Percentiles rank a stretch among this genome's conserved stretches.
Conservation (phyloP, 2,113 vertebrate species). For the Proterorhinus semilunaris region DNA sequence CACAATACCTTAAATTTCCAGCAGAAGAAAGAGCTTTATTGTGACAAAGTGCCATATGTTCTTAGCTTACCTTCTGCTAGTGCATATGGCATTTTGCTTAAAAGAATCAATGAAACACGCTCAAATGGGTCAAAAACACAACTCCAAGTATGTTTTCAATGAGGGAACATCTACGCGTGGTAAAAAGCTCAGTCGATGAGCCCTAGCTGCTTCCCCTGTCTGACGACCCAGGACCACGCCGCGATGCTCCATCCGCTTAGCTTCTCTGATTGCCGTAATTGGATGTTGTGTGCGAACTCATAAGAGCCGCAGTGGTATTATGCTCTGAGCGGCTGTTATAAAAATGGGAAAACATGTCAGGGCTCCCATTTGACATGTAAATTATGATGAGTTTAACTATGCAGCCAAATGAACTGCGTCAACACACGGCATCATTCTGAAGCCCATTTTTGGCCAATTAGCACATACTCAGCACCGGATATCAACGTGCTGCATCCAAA, state of each 20-base stretch:
- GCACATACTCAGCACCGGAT: conserved; percentile 46
- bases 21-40: too few species aligned
- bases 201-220: conserved; percentile 23
- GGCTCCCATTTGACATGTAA: conserved; percentile 36
- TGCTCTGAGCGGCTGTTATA: conserved; percentile 35
- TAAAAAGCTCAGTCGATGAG: not conserved
- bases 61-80: too few species aligned
- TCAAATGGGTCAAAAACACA: too few species aligned
- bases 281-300: conserved; percentile 53
- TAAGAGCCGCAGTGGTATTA: conserved; percentile 56
- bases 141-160: too few species aligned
- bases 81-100: too few species aligned
- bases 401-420: conserved; percentile 52
- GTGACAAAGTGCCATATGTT: too few species aligned
- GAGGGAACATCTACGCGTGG: too few species aligned
- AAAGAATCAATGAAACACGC: too few species aligned
- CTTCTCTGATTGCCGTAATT: conserved; percentile 38
- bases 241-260: conserved; percentile 22
- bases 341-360: conserved; percentile 49
- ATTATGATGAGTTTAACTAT: conserved; percentile 62
- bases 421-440: conserved; percentile 33
- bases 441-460: conserved; percentile 62
- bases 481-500: conserved; percentile 42
- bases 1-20: too few species aligned
- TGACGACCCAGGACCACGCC: conserved; percentile 24